A percentile compares a stretch with the other conserved stretches of the same genome.
Conservation (phyloP, 2,888 invertebrate genomes). For the Oscheius sp. region DNA sequence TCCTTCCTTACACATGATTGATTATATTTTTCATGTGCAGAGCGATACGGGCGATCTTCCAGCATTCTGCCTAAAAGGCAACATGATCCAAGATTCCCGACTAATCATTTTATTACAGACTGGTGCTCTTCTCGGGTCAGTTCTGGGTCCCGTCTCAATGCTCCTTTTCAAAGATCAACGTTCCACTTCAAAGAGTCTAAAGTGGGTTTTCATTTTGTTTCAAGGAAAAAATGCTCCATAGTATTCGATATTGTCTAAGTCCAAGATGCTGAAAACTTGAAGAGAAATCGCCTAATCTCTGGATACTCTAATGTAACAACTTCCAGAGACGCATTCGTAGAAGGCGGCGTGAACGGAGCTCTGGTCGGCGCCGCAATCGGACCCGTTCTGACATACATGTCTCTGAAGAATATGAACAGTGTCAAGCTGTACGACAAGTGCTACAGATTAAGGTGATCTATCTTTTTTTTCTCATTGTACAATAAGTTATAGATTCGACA, state of each 20-base stretch:
- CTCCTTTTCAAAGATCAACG: slow-evolving; percentile 45
- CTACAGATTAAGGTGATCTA: slow-evolving; percentile 55
- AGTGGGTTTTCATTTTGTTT: slow-evolving; percentile 24
- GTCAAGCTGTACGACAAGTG: slow-evolving; percentile 64
- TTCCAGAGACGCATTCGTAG: slow-evolving; percentile 53
- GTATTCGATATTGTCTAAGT: not conserved
- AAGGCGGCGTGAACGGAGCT: slow-evolving; percentile 57
- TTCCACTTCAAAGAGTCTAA: slow-evolving; percentile 32
- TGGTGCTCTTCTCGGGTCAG: slow-evolving; percentile 60
- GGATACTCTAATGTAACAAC: too few species aligned
- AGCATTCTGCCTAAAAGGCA: too few species aligned
- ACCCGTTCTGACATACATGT: slow-evolving; percentile 59
- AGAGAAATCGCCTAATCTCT: too few species aligned
- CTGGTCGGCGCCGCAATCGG: slow-evolving; percentile 55
- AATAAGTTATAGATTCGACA: slow-evolving; percentile 54
- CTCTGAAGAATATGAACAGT: slow-evolving; percentile 61
- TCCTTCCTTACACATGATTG: not conserved
- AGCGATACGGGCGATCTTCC: too few species aligned
- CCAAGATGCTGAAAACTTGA: not conserved
- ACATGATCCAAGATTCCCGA: not conserved
- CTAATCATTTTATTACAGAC: slow-evolving; percentile 43
- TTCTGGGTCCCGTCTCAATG: slow-evolving; percentile 54
- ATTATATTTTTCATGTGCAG: too few species aligned
- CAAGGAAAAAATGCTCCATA: not conserved
- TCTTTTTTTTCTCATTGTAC: slow-evolving; percentile 3